Evolutionary conservation across 1,140 invertebrate species (phyloP).

Genomic region (Notospermus geniculatus): DNA sequence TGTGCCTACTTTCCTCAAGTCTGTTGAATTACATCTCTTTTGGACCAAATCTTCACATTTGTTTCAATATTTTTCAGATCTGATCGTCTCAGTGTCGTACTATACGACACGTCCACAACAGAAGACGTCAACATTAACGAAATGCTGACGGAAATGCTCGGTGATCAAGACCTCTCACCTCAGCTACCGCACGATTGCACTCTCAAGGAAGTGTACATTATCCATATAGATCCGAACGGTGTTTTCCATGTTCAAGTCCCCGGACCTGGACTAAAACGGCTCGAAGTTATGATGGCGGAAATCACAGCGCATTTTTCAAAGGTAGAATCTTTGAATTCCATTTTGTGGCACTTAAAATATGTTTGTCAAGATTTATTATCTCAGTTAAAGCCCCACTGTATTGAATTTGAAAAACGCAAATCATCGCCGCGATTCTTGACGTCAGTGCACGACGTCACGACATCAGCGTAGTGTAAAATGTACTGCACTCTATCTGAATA

Average conservation of each 20-base stretch:
- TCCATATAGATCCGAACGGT: not conserved
- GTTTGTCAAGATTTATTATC: no score
- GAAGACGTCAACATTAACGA: slow-evolving; percentile 8
- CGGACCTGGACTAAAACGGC: not conserved
- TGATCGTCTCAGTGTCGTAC: not conserved
- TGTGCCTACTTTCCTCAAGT: no score
- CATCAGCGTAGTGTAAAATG: no score
- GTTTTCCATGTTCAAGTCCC: not conserved
- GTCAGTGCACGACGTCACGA: no score
- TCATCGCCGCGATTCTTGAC: no score
- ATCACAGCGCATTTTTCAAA: slow-evolving; percentile 2
- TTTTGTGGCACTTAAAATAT: no score
- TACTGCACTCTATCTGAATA: no score
- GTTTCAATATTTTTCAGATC: not conserved
- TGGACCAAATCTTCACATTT: no score
- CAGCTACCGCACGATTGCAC: not conserved
- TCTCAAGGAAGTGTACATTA: slow-evolving; percentile 1
- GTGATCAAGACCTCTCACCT: not conserved
- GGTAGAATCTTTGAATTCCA: not conserved
- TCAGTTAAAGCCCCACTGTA: no score
- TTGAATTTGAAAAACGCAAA: no score
- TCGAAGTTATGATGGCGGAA: not conserved
- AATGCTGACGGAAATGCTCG: not conserved
- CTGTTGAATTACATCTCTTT: no score
- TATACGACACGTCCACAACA: not conserved